Conservation (phyloP, 2,797 vertebrate species). For the Carcharodon carcharias region DNA sequence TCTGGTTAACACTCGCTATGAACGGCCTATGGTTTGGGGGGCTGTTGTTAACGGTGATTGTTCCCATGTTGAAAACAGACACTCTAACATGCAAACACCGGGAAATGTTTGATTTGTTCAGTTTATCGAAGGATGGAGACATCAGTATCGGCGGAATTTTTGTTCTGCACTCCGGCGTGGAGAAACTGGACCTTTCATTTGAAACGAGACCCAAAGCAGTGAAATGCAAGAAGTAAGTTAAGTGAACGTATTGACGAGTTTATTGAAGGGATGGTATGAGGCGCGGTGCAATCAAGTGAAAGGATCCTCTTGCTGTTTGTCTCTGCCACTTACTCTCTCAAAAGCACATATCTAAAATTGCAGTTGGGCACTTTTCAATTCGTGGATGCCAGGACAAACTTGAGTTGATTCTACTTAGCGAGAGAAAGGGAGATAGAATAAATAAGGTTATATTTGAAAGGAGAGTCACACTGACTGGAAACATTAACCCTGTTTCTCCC, state of each 20-base stretch:
- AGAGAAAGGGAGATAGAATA: not conserved
- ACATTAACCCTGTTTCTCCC: no score
- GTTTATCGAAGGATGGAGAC: slow-evolving; percentile 23
- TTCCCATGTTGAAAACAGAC: not conserved
- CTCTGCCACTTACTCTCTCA: not conserved
- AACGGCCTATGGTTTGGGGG: not conserved
- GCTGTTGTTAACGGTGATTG: not conserved
- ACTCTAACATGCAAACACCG: not conserved
- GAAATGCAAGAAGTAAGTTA: slow-evolving; percentile 15
- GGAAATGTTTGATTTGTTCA: not conserved
- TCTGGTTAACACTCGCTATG: not conserved
- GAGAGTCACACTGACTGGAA: no score
- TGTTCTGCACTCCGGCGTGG: not conserved
- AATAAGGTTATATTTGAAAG: not conserved
- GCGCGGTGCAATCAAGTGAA: not conserved
- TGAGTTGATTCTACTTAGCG: not conserved
- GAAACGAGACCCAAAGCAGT: not conserved
- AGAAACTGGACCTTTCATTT: not conserved
- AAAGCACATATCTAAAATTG: not conserved
- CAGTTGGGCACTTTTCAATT: not conserved
- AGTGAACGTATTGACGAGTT: not conserved
- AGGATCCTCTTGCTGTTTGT: not conserved
- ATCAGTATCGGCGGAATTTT: not conserved
- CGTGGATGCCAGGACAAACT: not conserved
- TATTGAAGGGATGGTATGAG: no score